Percentiles rank a stretch among this genome's conserved stretches.
Conservation (phyloP, 2,888 invertebrate genomes). For the Ophioninae sp. region DNA sequence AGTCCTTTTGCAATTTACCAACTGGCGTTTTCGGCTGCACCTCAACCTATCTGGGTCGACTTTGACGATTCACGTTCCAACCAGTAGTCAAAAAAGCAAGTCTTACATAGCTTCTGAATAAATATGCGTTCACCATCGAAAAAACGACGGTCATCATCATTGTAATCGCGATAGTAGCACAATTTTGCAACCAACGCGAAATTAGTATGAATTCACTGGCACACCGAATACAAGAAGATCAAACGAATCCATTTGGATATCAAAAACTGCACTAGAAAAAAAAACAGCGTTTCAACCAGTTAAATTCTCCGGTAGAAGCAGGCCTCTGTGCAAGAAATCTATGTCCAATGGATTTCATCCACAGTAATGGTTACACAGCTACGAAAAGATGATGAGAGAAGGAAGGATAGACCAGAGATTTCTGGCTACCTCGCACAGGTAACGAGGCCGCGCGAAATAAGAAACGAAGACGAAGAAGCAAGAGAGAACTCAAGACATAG, state of each 20-base stretch:
- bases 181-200: too few relatives aligned
- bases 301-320: slow-evolving; percentile 12
- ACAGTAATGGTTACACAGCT: neutral
- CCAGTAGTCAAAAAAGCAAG: too few relatives aligned
- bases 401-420: neutral
- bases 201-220: too few relatives aligned
- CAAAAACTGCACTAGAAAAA: neutral
- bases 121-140: too few relatives aligned
- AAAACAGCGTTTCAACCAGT: neutral
- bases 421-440: slow-evolving; percentile 34
- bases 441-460: slow-evolving; percentile 72
- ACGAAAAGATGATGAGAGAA: slow-evolving; percentile 16
- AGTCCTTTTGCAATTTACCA: neutral
- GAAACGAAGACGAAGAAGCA: slow-evolving; percentile 48
- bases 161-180: too few relatives aligned
- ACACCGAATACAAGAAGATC: neutral
- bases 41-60: too few relatives aligned
- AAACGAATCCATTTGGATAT: slow-evolving; percentile 16
- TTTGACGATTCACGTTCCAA: too few relatives aligned
- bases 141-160: too few relatives aligned
- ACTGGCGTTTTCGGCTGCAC: neutral
- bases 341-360: neutral
- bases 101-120: too few relatives aligned
- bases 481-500: slow-evolving; percentile 42
- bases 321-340: neutral